Base-by-base conservation (phyloP, 2,888 invertebrate genomes). In the Myopa testacea region DNA sequence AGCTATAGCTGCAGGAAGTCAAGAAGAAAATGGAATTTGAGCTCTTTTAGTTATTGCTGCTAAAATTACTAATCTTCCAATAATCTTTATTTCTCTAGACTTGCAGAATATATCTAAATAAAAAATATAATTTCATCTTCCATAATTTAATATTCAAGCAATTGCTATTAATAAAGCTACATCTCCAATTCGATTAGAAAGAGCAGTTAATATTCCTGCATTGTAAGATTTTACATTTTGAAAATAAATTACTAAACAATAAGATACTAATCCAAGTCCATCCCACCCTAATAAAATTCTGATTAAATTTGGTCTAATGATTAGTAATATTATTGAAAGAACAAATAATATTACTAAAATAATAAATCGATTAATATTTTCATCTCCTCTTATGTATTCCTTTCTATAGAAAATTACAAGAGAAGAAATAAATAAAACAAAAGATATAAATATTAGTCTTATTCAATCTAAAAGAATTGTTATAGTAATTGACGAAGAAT, bases 21-120 rank as follows among this genome's bases (percentile, higher is more conserved):
- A 95, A 68, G 93, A 91, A 80, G 93, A 94, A 93, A 95, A 95
- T 69, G 95, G 94, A 91, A 95, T 92, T 89, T 95, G 94, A 86
- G 94, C 95, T 82, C 94, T 95, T 89, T 95, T 95, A 79, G 94
- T 94, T 90, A 94, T 92, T 75, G 92, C 91, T 0, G 93, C 92
- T 82, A 91, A 88, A 86, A 90, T 89, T 81, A 91, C 85, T 84
- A 92, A 89, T n/a, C 82, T 10, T 0, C 86, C 85, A 87, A 91
- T 87, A 83, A 91, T 84, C 83, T 82, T 82, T 86, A 91, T 91
- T 78, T 83, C 83, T 81, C 77, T 88, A 89, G 90, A 89, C 87
- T 84, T 88, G 82, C 84, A 85, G 85, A 91, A 91, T 88, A 91
- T 90, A 82, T 90, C 88, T 85, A 91, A 85, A 90, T 91, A 91